Evolutionary conservation across 2,113 vertebrate species (phyloP), one percentile per base, ranked within the genome.

Genomic region (Junco hyemalis): DNA sequence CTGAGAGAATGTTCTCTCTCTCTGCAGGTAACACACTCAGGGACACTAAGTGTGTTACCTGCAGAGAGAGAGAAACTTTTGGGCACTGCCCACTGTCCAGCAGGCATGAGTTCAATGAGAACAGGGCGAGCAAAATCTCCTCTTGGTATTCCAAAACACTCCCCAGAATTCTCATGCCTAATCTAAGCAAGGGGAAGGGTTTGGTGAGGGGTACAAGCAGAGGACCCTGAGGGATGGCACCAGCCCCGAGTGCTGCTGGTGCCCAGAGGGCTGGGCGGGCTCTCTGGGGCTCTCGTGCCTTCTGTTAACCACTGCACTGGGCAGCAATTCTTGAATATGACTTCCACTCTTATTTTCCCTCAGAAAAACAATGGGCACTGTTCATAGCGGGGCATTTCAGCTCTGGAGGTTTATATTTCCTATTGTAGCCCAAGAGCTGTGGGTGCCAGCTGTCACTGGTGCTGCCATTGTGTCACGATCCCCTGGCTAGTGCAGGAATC

Each of bases 401-500:
- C 97, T 98, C 97, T 97, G 94, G 97, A 90, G 98, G 98, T 98
- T 99, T 98, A 94, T 98, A 97, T 97, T 90, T 92, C 95, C 96
- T 92, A 96, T 98, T 98, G 98, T 98, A 94, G 97, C 97, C 97
- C 65, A 72, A 95, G 97, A 93, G 97, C 97, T 96, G 97, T 93
- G 98, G 96, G 96, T 97, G 95, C 98, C 99, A 99, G 99, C 99
- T 99, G 99, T 98, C 98, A 96, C 96, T 91, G 88, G 97, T 95
- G 93, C 97, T 97, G 98, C 95, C 80, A 97, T 91, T 96, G 98
- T 97, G 92, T 97, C 97, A 89, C 88, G 98, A 98, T 98, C 97
- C 92, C 96, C 97, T 97, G 98, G 97, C 98, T 96, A 93, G 97
- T 94, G 88, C 98, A 98, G 98, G 99, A 99, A 99, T 98, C 98